Evolutionary conservation across 1,140 invertebrate species (phyloP).

Genomic region (Drosophila virilis): DNA sequence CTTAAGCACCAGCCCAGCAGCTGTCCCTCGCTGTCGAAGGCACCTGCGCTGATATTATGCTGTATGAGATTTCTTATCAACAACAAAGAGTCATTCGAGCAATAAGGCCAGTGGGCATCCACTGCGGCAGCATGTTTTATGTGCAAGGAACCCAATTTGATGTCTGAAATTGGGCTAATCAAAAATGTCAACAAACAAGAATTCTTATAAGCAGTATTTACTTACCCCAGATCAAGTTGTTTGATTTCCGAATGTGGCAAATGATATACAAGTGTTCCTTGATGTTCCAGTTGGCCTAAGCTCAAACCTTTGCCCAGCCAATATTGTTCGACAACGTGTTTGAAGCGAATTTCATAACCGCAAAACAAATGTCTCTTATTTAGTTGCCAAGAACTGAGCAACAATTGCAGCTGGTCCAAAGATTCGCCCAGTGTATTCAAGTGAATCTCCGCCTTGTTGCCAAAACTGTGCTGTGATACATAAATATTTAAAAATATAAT

Average conservation of each 20-base stretch:
- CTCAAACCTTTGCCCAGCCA: slow-evolving; percentile 12
- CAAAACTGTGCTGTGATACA: slow-evolving; percentile 32
- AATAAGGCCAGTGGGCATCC: slow-evolving; percentile 61
- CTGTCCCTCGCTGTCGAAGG: slow-evolving; percentile 40
- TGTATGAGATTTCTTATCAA: slow-evolving; percentile 50
- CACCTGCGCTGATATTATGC: slow-evolving; percentile 46
- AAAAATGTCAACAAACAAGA: not conserved
- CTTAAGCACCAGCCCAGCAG: slow-evolving; percentile 67
- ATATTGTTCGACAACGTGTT: slow-evolving; percentile 40
- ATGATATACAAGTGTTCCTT: slow-evolving; percentile 52
- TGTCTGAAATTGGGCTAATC: slow-evolving; percentile 8
- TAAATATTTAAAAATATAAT: not conserved
- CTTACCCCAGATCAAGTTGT: slow-evolving; percentile 21
- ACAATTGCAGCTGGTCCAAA: slow-evolving; percentile 22
- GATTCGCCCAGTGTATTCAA: slow-evolving; percentile 41
- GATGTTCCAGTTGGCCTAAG: slow-evolving; percentile 26
- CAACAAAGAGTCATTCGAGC: slow-evolving; percentile 32
- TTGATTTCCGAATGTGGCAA: slow-evolving; percentile 25
- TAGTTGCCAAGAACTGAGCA: slow-evolving; percentile 31
- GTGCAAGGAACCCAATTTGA: slow-evolving; percentile 22
- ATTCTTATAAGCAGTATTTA: no score
- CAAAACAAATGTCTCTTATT: slow-evolving; percentile 29
- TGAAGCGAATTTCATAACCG: slow-evolving; percentile 42
- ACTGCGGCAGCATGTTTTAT: slow-evolving; percentile 38
- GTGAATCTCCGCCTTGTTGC: slow-evolving; percentile 31